Percentiles rank a stretch among this genome's conserved stretches.
Evolutionary conservation across 2,113 vertebrate species (phyloP).

Genomic region (Erythrocercus mccallii): DNA sequence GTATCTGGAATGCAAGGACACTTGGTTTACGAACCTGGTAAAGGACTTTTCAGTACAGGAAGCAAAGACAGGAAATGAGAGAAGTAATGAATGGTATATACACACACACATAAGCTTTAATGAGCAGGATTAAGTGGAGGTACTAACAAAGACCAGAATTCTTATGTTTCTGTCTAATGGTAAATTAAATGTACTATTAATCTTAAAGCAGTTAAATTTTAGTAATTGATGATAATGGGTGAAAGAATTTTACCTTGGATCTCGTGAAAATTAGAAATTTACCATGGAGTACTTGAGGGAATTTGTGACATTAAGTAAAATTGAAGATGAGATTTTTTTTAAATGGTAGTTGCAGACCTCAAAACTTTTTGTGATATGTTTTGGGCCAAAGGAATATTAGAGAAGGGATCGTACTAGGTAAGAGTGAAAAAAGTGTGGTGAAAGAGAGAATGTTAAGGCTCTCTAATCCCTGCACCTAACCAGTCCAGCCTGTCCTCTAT

Average conservation of each 20-base stretch:
- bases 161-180: not conserved
- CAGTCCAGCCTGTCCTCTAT: not conserved
- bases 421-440: not conserved
- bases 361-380: not conserved
- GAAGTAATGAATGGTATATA: not conserved
- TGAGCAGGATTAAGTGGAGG: not conserved
- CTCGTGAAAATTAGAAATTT: not conserved
- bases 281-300: not conserved
- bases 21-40: not conserved
- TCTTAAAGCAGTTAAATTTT: not conserved
- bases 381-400: not conserved
- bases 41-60: not conserved
- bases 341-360: not conserved
- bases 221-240: not conserved
- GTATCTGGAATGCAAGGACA: not conserved
- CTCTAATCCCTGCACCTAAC: not conserved
- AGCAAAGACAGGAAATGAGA: not conserved
- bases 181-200: not conserved
- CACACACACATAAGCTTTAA: not conserved
- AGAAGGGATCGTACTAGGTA: not conserved
- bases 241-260: not conserved
- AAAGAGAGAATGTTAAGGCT: not conserved
- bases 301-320: not conserved
- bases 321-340: not conserved
- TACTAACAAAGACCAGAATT: not conserved